phyloP scores from a whole-genome alignment of 2,797 vertebrate genomes.

The Diplodus puntazzo region DNA sequence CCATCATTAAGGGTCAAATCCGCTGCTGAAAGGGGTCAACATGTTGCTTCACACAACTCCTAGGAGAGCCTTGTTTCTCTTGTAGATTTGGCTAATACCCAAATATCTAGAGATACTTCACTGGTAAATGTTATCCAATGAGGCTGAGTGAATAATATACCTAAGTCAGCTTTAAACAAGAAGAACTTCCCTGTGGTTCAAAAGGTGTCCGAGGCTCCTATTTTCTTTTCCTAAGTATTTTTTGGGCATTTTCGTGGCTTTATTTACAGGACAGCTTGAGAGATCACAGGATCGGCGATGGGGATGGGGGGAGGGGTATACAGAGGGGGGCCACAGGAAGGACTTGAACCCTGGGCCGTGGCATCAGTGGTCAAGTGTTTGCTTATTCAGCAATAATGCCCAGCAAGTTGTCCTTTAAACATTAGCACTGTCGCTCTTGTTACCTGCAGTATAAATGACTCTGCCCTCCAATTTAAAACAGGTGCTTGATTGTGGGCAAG shows the following conservation, averaged over 20 bases:
- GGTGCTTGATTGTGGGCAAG: neutral
- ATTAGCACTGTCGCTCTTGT: neutral
- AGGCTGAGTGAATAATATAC: neutral
- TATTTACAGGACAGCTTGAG: too few relatives aligned
- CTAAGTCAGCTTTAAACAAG: neutral
- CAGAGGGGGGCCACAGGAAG: too few relatives aligned
- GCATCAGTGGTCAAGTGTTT: conserved; percentile 5
- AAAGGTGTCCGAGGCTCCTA: neutral
- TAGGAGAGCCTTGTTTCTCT: neutral
- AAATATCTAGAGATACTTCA: neutral
- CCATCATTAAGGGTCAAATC: neutral
- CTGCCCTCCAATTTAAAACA: neutral
- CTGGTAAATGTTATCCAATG: neutral
- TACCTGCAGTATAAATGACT: neutral
- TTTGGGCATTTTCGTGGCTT: too few relatives aligned
- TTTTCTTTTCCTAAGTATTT: neutral
- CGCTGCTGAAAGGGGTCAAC: neutral
- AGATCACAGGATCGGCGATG: too few relatives aligned
- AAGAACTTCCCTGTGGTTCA: neutral
- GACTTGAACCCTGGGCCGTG: too few relatives aligned
- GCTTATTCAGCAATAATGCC: conserved; percentile 38
- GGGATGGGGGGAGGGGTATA: too few relatives aligned
- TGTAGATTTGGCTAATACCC: conserved; percentile 9
- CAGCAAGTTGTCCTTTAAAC: neutral
- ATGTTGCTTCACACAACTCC: neutral